Evolutionary conservation across 2,888 invertebrate genomes (phyloP), one percentile per base, ranked within the genome.

Genomic region (Geotrupes spiniger): DNA sequence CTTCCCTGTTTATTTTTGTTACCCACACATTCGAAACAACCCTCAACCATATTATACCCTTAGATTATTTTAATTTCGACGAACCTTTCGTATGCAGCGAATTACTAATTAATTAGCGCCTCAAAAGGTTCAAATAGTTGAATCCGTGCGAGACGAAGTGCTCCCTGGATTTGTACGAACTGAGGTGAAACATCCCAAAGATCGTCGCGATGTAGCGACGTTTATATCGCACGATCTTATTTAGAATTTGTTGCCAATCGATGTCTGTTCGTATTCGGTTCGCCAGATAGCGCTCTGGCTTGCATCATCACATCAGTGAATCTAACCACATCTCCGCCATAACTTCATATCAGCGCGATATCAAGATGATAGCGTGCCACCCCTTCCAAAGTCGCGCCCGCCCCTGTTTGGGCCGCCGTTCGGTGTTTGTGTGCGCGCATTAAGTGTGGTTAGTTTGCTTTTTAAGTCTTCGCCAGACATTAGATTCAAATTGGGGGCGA

Each of bases 331-430:
- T 69, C 67, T 58, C 53, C 56, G 63, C 67, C 58, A 68, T 69
- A 69, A 69, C 66, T 69, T 69, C 63, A 68, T 67, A 69, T 69
- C 66, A 67, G 61, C 59, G 57, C 59, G 66, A 69, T 68, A 67
- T 68, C 68, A 63, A 61, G 62, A 64, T 63, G 66, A 66, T 68
- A 63, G 65, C 59, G 58, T 63, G 61, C 60, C 61, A 21, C 21
- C 61, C 59, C 50, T 45, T 25, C 28, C 49, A 33, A 36, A 43
- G 16, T 41, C 36, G 36, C 16, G 17, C 52, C 45, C 45, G 38
- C 48, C 46, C 53, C 47, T 47, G 51, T 46, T 46, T 46, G 51
- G 48, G 51, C 52, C 57, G 45, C 44, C 48, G 42, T 49, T 21
- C 21, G 21, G 21, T 21, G 21, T 21, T 21, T 21, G 21, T 49